Evolutionary conservation across 2,797 vertebrate species (phyloP).

Genomic region (Karalla daura): DNA sequence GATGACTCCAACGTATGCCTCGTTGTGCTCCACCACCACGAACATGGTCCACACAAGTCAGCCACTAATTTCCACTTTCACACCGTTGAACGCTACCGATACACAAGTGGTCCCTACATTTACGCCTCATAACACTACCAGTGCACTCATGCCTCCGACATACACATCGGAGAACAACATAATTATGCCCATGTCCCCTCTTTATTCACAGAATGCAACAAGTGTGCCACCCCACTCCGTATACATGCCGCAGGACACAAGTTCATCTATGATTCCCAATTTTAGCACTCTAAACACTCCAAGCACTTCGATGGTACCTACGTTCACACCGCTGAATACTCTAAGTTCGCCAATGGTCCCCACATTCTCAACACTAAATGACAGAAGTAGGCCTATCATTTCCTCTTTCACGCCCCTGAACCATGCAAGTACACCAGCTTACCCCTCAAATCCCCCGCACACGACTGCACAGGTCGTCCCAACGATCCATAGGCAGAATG

Average conservation of each 20-base stretch:
- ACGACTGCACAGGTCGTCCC: conserved; percentile 72
- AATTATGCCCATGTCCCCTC: conserved; percentile 61
- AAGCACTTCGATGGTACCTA: conserved; percentile 71
- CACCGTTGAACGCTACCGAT: conserved; percentile 72
- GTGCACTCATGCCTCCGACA: conserved; percentile 61
- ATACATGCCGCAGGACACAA: conserved; percentile 57
- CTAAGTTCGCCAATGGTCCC: conserved; percentile 55
- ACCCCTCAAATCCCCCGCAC: conserved; percentile 42
- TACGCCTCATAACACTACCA: conserved; percentile 71
- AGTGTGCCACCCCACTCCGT: conserved; percentile 48
- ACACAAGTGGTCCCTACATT: conserved; percentile 78
- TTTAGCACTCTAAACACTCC: conserved; percentile 64
- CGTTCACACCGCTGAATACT: conserved; percentile 66
- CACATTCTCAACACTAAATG: conserved; percentile 60
- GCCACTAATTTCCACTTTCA: conserved; percentile 67
- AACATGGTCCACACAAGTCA: conserved; percentile 58
- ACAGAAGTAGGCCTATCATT: conserved; percentile 51
- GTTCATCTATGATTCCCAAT: conserved; percentile 55
- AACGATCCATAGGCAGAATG: conserved; percentile 50
- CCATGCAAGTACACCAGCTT: conserved; percentile 51
- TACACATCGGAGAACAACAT: conserved; percentile 66
- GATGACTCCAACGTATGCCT: conserved; percentile 53
- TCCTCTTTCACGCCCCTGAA: conserved; percentile 74
- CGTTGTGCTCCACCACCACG: conserved; percentile 61
- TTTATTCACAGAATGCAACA: conserved; percentile 58